Conservation (phyloP, 2,113 vertebrate species). For the Donacobius atricapilla region DNA sequence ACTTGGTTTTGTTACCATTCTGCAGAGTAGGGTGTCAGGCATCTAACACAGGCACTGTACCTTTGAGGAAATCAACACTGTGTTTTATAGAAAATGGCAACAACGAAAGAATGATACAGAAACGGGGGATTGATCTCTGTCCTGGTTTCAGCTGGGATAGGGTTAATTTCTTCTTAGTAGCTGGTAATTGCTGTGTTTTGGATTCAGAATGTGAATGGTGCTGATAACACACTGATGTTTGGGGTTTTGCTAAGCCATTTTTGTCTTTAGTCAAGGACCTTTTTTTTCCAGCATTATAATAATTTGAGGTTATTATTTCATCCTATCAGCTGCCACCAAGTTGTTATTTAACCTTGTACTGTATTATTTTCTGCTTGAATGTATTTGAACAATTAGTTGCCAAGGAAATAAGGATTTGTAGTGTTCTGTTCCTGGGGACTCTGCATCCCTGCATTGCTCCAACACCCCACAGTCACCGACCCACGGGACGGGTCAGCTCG, state of each 20-base stretch:
- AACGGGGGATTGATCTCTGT: neutral
- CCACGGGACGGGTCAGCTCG: rapidly evolving
- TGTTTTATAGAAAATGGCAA: neutral
- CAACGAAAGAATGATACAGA: neutral
- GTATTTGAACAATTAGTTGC: neutral
- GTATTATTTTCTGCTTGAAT: neutral
- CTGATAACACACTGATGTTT: neutral
- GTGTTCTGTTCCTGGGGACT: neutral
- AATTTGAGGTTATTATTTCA: neutral
- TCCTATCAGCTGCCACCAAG: neutral
- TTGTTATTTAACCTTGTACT: neutral
- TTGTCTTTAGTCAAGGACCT: neutral
- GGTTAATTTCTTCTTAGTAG: neutral
- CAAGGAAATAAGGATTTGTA: neutral
- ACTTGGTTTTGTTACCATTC: neutral
- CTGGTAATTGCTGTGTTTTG: neutral
- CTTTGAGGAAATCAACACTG: neutral
- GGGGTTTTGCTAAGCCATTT: neutral
- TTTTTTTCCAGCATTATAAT: neutral
- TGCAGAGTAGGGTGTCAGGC: neutral
- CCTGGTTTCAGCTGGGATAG: neutral
- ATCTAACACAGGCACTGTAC: neutral
- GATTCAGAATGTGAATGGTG: neutral
- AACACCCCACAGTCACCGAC: neutral
- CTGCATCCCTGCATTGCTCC: neutral